These are phyloP conservation scores for Chromoteleia sp. DNA, from an alignment of 2,888 invertebrate species.

Conservation along the genomic window DNA sequence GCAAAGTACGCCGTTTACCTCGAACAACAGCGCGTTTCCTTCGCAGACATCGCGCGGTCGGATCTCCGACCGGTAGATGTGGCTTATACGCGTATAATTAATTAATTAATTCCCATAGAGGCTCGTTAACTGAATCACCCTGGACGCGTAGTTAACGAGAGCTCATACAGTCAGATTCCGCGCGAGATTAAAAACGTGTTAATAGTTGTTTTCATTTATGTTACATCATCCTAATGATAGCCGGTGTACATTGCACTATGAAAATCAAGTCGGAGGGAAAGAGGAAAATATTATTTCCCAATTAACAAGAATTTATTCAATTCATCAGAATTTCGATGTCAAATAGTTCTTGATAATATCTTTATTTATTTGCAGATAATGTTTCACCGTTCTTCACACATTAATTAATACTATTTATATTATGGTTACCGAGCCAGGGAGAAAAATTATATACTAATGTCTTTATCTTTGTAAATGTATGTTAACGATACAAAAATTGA, in stretches of 20 bases:
- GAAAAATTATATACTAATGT: slow-evolving; percentile 37
- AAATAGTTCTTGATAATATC: slow-evolving; percentile 18
- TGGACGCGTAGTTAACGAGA: slow-evolving; percentile 69
- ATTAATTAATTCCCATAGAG: slow-evolving; percentile 76
- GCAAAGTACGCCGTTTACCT: slow-evolving; percentile 70
- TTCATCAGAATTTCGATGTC: slow-evolving; percentile 25
- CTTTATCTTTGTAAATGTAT: slow-evolving; percentile 8
- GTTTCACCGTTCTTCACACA: not conserved
- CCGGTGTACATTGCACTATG: slow-evolving; percentile 37
- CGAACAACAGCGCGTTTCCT: slow-evolving; percentile 71
- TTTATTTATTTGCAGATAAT: slow-evolving; percentile 18
- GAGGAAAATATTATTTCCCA: slow-evolving; percentile 27
- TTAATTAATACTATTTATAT: slow-evolving; percentile 33
- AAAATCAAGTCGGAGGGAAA: slow-evolving; percentile 19
- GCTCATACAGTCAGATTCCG: slow-evolving; percentile 69
- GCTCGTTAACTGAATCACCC: slow-evolving; percentile 75
- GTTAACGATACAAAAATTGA: too few species aligned
- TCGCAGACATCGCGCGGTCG: slow-evolving; percentile 69
- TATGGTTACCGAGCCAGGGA: not conserved
- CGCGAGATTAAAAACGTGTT: slow-evolving; percentile 70
- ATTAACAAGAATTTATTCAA: slow-evolving; percentile 33
- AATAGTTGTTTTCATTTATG: slow-evolving; percentile 67
- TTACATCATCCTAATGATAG: slow-evolving; percentile 63
- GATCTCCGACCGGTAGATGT: slow-evolving; percentile 69
- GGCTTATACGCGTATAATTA: slow-evolving; percentile 73